These are phyloP conservation scores for Tanytarsus gracilentus DNA, from an alignment of 2,888 invertebrate species.

Conservation along the genomic window DNA sequence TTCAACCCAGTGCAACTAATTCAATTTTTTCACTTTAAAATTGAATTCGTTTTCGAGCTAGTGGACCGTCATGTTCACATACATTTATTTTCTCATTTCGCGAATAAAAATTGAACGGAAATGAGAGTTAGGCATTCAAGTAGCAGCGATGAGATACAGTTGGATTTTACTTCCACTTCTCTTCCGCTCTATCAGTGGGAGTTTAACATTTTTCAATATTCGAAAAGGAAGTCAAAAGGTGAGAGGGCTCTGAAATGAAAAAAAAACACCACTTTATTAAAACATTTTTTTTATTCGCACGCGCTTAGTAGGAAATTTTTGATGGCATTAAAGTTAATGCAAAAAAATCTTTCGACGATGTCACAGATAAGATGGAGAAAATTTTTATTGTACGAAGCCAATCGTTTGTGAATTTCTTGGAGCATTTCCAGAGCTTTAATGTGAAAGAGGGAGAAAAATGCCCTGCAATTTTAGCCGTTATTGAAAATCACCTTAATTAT, in stretches of 20 bases:
- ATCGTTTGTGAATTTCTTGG: not conserved
- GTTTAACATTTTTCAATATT: slow-evolving; percentile 13
- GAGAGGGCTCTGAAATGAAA: too few species aligned
- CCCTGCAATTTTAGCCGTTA: not conserved
- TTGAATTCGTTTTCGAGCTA: too few species aligned
- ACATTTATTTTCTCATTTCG: too few species aligned
- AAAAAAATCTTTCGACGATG: not conserved
- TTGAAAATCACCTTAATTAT: slow-evolving; percentile 8
- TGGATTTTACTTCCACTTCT: slow-evolving; percentile 2
- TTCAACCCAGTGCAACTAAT: too few species aligned
- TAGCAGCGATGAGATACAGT: not conserved
- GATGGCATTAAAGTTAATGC: not conserved
- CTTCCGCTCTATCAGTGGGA: slow-evolving; percentile 9
- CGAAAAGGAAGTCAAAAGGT: not conserved
- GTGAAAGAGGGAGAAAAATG: not conserved
- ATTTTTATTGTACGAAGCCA: not conserved
- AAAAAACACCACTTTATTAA: not conserved
- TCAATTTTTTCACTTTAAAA: too few species aligned
- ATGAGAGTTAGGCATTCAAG: not conserved
- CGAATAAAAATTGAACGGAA: not conserved
- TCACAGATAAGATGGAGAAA: not conserved
- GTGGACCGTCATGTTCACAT: too few species aligned
- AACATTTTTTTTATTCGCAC: too few species aligned
- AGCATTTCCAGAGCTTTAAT: slow-evolving; percentile 3
- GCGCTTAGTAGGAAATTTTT: slow-evolving; percentile 8